Base-by-base conservation (phyloP, 64 coral and sea anemone species). In the Hydrozoanthus tunicans region DNA sequence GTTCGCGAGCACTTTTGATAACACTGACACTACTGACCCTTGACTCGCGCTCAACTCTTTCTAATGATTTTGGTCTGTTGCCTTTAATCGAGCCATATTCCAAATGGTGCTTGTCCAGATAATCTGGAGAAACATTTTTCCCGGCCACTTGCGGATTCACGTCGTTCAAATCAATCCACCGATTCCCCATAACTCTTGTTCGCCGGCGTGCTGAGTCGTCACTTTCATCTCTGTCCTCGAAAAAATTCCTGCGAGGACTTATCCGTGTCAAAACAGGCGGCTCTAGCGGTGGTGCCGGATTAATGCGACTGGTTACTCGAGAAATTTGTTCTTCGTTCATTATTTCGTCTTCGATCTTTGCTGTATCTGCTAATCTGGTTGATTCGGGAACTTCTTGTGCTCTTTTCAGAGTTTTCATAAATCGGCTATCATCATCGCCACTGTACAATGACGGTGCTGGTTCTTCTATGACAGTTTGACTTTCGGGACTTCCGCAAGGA, bases 271-370 rank as follows among this genome's bases (percentile, higher is more conserved):
- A 64, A 62, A 83, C 25, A 17, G 70, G 81, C 12, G 82, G 81
- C 25, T 67, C 84, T 74, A 78, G 56, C 14, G 82, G 81, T 63
- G 72, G 82, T 4, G 62, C 73, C n/a, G 58, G 69, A 64, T 84
- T 72, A 83, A 76, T 77, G 26, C 82, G 82, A 86, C 57, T 76
- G 26, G 73, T 91, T 54, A 94, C 95, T 9, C 93, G 89, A 62
- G 95, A 90, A 80, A 97, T 97, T 69, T 97, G 92, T 69, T 97
- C 95, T 53, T 97, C 95, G 56, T 91, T 97, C 95, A 97, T 97
- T 24, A 97, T 70, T 67, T 94, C 89, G 70, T 97, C 95, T 79
- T 97, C 95, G 20, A 97, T 97, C 75, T 97, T 97, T 4, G 92
- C 95, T 60, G 92, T 97, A 77, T 97, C 95, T 27, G 92, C 95